Evolutionary conservation across 2,797 vertebrate species (phyloP), one percentile per base, ranked within the genome.

Genomic region (Channa striata): DNA sequence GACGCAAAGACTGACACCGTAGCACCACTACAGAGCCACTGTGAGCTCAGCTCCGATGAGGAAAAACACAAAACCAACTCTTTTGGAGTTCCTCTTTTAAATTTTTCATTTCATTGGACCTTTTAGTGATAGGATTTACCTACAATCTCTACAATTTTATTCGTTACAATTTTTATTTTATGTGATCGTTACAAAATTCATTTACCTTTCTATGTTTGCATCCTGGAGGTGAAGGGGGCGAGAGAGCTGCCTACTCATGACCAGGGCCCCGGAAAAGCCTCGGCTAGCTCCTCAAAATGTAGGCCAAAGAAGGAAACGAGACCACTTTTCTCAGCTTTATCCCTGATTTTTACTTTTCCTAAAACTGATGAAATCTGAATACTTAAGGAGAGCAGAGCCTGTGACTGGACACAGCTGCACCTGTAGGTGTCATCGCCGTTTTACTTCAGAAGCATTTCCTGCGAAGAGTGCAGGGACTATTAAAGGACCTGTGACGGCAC

Each of bases 391-490:
- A 30, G 59, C 44, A 40, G 69, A 49, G 71, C 69, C 60, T 64
- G 53, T 5, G 78, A 13, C 5, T 16, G 64, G 64, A 75, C 78
- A n/a, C 65, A 37, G 74, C 52, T 59, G 42, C 59, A 60, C 5
- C 44, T 56, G 39, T 52, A 40, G 67, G 51, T 3, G 59, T 63
- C 64, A 20, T 65, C 4, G 11, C 19, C 34, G 33, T 78, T 75
- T 75, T 57, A 37, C 68, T 58, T 67, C 36, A 59, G 57, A 84
- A 71, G 78, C 69, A 36, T 53, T 78, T 69, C 44, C 33, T 12
- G 25, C 68, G 74, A 80, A 60, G 59, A 80, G 72, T 56, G 75
- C 76, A 43, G 73, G 73, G 76, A n/a, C 80, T 68, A 59, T 77
- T 67, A 42, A 61, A 75, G 66, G 13, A 11, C 72, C 72, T 4